Base-by-base conservation (phyloP, 1,140 invertebrate species). In the Drosophila arawakana region DNA sequence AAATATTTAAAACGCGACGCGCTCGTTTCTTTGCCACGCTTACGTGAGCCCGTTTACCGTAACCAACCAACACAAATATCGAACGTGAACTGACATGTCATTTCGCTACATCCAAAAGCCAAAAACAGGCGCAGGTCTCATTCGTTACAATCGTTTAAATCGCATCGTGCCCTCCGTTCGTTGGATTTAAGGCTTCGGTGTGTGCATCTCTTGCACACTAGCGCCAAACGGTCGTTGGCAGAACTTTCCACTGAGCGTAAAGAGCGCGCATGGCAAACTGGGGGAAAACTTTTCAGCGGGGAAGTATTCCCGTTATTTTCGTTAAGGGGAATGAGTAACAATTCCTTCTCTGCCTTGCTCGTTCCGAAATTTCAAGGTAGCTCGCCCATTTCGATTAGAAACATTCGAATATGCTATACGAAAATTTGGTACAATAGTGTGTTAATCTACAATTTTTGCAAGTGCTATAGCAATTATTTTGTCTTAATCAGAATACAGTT, bases 61-160 rank as follows among this genome's bases (percentile, higher is more conserved):
- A 76, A 90, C 86, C 86, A 90, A 80, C 86, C 86, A 90, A 86
- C 86, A 90, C 86, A 90, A 90, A 90, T 90, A 90, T 90, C 86
- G 86, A 86, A 90, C 86, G 82, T 90, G 82, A 90, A 90, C 86
- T 90, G 86, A 90, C 77, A 74, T 70, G 73, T 73, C 80, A 80
- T 80, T 69, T 71, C 62, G 80, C 80, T 46, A 74, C 52, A 73
- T 74, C 73, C 60, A 58, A 43, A 77, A 72, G 67, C 78, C 73
- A 73, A 73, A 78, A 79, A 75, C 76, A 72, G 72, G 71, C 84
- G 66, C 84, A 74, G 80, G 80, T 59, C 72, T 71, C 54, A 62
- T 43, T 54, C 34, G 55, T 57, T 34, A 44, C 61, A 13, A 69
- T 88, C 83, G 83, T 62, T 57, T 58, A 34, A 25, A 34, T n/a